Conservation (phyloP, 1,140 invertebrate species). For the Zelostemma sp. region DNA sequence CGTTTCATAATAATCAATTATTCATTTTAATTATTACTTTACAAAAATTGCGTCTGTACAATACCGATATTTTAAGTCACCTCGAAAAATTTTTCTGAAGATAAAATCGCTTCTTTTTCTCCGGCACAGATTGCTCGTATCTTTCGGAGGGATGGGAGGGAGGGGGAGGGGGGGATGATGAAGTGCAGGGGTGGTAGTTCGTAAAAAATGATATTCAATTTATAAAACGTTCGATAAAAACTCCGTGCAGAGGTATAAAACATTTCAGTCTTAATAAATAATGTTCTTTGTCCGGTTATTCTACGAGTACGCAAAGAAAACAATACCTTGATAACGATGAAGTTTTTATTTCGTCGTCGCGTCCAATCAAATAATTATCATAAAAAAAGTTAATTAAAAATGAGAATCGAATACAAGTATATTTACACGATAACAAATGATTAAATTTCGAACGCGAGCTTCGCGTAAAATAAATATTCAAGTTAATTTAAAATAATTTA, state of each 20-base stretch:
- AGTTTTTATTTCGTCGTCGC: no score
- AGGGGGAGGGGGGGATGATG: background rate
- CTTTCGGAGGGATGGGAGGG: no score
- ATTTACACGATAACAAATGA: no score
- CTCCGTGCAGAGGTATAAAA: slow-evolving; percentile 20
- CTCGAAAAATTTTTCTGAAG: background rate
- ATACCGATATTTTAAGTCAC: background rate
- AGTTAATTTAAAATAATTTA: background rate
- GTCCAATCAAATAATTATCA: no score
- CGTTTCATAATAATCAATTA: no score
- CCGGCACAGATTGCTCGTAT: background rate
- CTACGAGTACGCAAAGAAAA: no score
- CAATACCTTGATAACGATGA: no score
- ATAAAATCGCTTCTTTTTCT: background rate
- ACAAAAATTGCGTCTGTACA: background rate
- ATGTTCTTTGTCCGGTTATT: slow-evolving; percentile 12
- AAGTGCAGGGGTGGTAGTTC: background rate
- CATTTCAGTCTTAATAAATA: slow-evolving; percentile 61
- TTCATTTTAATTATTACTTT: no score
- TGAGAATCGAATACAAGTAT: no score
- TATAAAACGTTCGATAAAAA: slow-evolving; percentile 7
- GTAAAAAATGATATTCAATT: slow-evolving; percentile 16
- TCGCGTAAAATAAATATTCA: no score
- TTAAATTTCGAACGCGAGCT: no score
- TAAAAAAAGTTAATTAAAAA: no score